Percentiles rank a stretch among this genome's conserved stretches.
Evolutionary conservation across 2,888 invertebrate species (phyloP).

Genomic region (Sialis fuliginosa): DNA sequence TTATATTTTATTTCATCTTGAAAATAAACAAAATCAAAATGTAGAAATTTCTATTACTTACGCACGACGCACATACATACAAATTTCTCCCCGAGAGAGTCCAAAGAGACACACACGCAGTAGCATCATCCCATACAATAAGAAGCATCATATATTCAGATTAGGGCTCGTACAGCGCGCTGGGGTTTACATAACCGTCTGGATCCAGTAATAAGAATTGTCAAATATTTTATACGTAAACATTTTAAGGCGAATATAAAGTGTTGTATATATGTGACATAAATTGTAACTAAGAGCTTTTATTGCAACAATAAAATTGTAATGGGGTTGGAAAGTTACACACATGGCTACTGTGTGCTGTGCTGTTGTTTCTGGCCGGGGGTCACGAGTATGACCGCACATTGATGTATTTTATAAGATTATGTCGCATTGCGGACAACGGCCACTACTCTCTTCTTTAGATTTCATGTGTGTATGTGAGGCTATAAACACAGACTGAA

Average conservation of each 20-base stretch:
- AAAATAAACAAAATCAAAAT: too few relatives aligned
- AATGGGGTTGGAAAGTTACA: conserved; percentile 14
- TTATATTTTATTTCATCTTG: too few relatives aligned
- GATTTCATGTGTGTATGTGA: too few relatives aligned
- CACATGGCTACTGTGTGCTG: neutral
- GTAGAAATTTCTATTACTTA: too few relatives aligned
- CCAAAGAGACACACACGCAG: conserved; percentile 16
- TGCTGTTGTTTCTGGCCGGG: neutral
- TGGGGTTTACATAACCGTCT: conserved; percentile 20
- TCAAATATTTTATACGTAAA: conserved; percentile 25
- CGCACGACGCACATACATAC: too few relatives aligned
- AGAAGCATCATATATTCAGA: conserved; percentile 25
- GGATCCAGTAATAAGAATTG: conserved; percentile 22
- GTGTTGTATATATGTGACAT: conserved; percentile 20
- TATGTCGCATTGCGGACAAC: too few relatives aligned
- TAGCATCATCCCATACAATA: conserved; percentile 15
- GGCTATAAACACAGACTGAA: too few relatives aligned
- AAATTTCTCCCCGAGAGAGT: conserved; percentile 10
- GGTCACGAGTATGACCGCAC: neutral
- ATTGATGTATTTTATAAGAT: neutral
- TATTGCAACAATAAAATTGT: conserved; percentile 24
- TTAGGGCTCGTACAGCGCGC: conserved; percentile 22
- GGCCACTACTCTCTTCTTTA: too few relatives aligned
- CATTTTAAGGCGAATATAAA: conserved; percentile 21
- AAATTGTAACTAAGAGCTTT: conserved; percentile 24